Conservation (phyloP, 64 coral and sea anemone genomes). For the Cladopsammia gracilis region DNA sequence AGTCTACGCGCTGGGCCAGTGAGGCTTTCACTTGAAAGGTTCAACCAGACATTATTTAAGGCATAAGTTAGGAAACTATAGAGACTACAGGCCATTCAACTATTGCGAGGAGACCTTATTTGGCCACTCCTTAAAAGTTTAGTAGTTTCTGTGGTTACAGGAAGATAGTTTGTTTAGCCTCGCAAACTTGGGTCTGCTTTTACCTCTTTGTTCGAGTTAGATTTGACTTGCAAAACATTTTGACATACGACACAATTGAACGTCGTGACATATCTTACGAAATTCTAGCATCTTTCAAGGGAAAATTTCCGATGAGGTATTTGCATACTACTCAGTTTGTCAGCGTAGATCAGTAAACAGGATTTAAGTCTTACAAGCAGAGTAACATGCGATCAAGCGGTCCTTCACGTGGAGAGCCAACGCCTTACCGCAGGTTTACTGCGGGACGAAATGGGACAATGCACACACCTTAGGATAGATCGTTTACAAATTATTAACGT, state of each 20-base stretch:
- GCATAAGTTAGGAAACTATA: not conserved
- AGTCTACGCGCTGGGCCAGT: not conserved
- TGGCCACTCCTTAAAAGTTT: slow-evolving; percentile 2
- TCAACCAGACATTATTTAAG: not conserved
- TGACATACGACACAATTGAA: not conserved
- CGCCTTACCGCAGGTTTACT: not conserved
- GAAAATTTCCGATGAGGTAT: not conserved
- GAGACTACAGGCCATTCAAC: slow-evolving; percentile 5
- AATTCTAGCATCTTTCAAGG: too few relatives aligned
- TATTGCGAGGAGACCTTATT: not conserved
- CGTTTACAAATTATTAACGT: not conserved
- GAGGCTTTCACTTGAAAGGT: slow-evolving; percentile 8
- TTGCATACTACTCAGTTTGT: not conserved
- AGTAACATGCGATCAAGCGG: not conserved
- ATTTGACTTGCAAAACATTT: not conserved
- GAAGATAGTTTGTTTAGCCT: not conserved
- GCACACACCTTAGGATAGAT: not conserved
- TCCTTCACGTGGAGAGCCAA: not conserved
- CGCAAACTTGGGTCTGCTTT: not conserved
- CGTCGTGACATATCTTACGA: too few relatives aligned
- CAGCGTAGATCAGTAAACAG: not conserved
- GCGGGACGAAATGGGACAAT: not conserved
- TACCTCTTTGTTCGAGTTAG: not conserved
- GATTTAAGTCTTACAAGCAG: not conserved
- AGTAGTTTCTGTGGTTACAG: not conserved